Base-by-base conservation (phyloP, 2,113 vertebrate species). In the Pseudorasbora parva region DNA sequence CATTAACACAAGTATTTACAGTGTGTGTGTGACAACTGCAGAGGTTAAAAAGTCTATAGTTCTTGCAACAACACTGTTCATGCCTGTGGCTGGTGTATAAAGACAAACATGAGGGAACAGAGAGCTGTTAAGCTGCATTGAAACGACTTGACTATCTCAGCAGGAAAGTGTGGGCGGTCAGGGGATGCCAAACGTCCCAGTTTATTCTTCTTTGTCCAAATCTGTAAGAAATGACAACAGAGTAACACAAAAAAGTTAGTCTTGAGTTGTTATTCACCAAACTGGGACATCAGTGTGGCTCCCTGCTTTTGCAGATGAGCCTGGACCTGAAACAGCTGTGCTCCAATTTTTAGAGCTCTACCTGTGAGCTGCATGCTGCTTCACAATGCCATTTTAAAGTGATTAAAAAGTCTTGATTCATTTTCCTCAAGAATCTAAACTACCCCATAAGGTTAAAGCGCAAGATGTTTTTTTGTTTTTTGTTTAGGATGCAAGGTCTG, bases 291-390 rank as follows among this genome's bases (percentile, higher is more conserved):
- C 12, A 0, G 47, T 77, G 37, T 15, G 5, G 21, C 12, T 14
- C 33, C 12, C 54, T 78, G 68, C 54, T 8, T 37, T 78, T 78
- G 75, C 33, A 43, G 75, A 60, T 59, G 54, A 59, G n/a, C 7
- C 12, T 43, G 54, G 21, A 41, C 37, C 33, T 43, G 21, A 59
- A 78, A 78, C 54, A 78, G 75, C 75, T 60, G 33, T 78, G 54
- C 33, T 78, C 75, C 75, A 78, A 23, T 78, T 60, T 76, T 23
- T 37, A 6, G 19, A 76, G 19, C 17, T 57, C 51, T 76, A 76
- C 30, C 30, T 33, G 21, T 57, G 74, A 76, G 74, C 30, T 57
- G n/a, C 21, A 19, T 41, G 51, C 21, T n/a, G n/a, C n/a, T n/a
- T n/a, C n/a, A n/a, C n/a, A n/a, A n/a, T n/a, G n/a, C n/a, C n/a